Evolutionary conservation across 2,888 invertebrate species (phyloP).

Genomic region (Acholoe squamosa): DNA sequence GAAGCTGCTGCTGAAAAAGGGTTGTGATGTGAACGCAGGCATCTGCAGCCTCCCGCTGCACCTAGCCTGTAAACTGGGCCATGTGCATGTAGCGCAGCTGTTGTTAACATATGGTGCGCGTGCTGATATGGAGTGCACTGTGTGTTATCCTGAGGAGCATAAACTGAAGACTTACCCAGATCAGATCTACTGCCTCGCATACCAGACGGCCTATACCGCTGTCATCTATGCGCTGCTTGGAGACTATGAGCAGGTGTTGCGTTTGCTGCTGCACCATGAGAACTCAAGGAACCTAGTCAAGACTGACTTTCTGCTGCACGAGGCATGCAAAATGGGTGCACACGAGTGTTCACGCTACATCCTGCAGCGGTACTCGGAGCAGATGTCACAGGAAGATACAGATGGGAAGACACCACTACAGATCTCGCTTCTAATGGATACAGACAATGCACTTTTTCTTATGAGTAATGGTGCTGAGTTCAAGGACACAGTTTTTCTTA

Average conservation of each 20-base stretch:
- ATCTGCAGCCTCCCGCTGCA: slow-evolving; percentile 90
- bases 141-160: slow-evolving; percentile 91
- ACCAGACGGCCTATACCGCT: slow-evolving; percentile 79
- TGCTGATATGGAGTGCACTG: slow-evolving; percentile 88
- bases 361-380: slow-evolving; percentile 73
- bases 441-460: slow-evolving; percentile 86
- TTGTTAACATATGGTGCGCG: slow-evolving; percentile 88
- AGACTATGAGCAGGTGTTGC: slow-evolving; percentile 77
- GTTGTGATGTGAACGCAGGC: slow-evolving; percentile 88
- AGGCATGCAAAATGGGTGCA: slow-evolving; percentile 87
- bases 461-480: slow-evolving; percentile 87
- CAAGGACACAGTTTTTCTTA: slow-evolving; percentile 71
- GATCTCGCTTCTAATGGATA: slow-evolving; percentile 86
- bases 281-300: slow-evolving; percentile 84
- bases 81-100: slow-evolving; percentile 88
- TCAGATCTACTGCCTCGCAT: slow-evolving; percentile 76
- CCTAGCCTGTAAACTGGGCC: slow-evolving; percentile 89
- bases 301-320: slow-evolving; percentile 74
- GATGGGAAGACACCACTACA: slow-evolving; percentile 72
- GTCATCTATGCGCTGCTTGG: slow-evolving; percentile 80
- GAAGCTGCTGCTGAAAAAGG: slow-evolving; percentile 73
- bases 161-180: slow-evolving; percentile 77
- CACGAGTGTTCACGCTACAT: slow-evolving; percentile 78
- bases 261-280: slow-evolving; percentile 72
- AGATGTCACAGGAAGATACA: slow-evolving; percentile 70